Conservation (phyloP, 2,797 vertebrate genomes). For the Pelobates cultripes region DNA sequence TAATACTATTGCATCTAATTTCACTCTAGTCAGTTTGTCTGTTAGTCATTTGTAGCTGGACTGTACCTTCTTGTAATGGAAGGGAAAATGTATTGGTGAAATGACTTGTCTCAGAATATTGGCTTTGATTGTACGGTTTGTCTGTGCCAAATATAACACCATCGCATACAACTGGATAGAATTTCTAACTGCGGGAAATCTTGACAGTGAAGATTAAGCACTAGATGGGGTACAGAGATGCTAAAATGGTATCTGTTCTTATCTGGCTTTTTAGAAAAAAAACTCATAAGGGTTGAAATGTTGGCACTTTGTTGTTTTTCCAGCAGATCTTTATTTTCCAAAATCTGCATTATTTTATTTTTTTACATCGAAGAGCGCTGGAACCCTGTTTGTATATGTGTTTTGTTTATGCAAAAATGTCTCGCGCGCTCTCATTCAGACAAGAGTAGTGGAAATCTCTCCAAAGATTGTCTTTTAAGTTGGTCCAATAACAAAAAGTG, state of each 20-base stretch:
- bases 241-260: slow-evolving; percentile 1
- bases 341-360: no score
- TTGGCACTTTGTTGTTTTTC: no score
- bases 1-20: background rate
- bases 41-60: background rate
- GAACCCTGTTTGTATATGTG: no score
- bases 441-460: no score
- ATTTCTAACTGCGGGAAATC: slow-evolving; percentile 45
- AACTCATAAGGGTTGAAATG: background rate
- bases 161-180: slow-evolving; percentile 38
- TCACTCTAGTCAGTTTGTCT: background rate
- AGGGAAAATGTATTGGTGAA: background rate
- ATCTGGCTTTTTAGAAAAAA: background rate
- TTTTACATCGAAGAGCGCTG: no score
- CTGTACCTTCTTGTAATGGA: background rate
- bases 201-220: slow-evolving; percentile 47
- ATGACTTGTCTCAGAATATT: slow-evolving; percentile 31
- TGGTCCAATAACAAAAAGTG: no score
- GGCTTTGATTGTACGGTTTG: slow-evolving; percentile 12
- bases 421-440: no score
- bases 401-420: no score
- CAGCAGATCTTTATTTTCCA: no score
- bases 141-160: slow-evolving; percentile 52
- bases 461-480: no score
- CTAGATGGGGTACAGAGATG: slow-evolving; percentile 33